Base-by-base conservation (phyloP, 1,140 invertebrate genomes). In the Thalassaphorura encarpata region DNA sequence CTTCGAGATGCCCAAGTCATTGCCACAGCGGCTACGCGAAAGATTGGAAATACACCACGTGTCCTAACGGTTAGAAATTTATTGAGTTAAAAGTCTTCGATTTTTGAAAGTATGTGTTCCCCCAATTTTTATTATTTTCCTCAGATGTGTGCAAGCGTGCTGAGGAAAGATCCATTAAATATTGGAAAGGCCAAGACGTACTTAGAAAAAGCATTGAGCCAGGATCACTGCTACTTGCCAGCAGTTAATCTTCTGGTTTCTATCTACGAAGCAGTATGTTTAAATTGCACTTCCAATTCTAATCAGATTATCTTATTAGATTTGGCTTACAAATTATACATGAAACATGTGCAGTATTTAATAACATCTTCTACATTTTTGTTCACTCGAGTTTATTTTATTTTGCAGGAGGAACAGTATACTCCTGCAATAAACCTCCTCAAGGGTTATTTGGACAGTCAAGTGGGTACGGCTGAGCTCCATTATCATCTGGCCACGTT, bases 401-500 rank as follows among this genome's bases (percentile, higher is more conserved):
- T 58, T 42, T 68, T 68, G 27, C 58, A 84, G 73, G 79, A 81
- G 67, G 76, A 77, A 69, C 73, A 77, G 50, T 72, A 77, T 46
- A 77, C 80, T 61, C 70, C 74, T 45, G 80, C 80, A 0, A 75
- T 78, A 18, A 68, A 77, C 31, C 56, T 83, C 42, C 67, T 86
- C 18, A 71, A 78, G 56, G 80, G 78, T 61, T 78, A 83, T 67
- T 73, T 81, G 3, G 74, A 77, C 49, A 71, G 21, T 74, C 6
- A 77, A 82, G 58, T 79, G 79, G 36, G 79, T 80, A 2, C 80
- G 76, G 47, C 62, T 1, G 76, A 77, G 62, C 70, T 85, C 5
- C 83, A 87, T 69, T 80, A 83, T 66, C 76, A 83, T 70, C 68
- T 87, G 1, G 84, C 80, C 2, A 82, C 87, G 66, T 76, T 84